Conservation (phyloP, 1,140 invertebrate genomes). For the Drusus annulatus region DNA sequence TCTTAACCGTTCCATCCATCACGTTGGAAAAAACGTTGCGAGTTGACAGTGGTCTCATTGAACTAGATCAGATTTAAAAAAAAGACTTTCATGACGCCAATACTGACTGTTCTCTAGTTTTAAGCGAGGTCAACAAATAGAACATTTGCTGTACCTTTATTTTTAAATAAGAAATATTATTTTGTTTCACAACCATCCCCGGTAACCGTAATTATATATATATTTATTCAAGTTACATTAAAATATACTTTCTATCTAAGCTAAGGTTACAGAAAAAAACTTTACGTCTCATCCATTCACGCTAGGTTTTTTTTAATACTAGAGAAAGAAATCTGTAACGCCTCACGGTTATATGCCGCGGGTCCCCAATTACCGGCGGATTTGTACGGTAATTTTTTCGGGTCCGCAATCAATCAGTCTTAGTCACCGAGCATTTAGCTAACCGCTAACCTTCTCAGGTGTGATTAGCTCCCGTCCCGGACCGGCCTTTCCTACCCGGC, state of each 20-base stretch:
- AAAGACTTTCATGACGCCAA: too few relatives aligned
- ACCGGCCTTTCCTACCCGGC: too few relatives aligned
- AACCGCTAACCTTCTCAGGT: constrained; percentile 39
- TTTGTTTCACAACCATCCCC: too few relatives aligned
- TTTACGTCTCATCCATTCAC: not conserved
- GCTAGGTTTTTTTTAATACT: not conserved
- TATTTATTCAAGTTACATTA: not conserved
- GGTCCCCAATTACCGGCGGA: constrained; percentile 23
- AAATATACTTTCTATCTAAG: not conserved
- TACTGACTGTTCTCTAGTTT: too few relatives aligned
- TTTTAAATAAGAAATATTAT: too few relatives aligned
- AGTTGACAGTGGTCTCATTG: too few relatives aligned
- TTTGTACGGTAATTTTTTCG: constrained; percentile 33
- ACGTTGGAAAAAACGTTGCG: too few relatives aligned
- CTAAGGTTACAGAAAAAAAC: not conserved
- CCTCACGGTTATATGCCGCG: not conserved
- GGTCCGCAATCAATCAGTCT: constrained; percentile 40
- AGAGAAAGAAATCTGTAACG: not conserved
- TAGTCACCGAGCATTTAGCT: constrained; percentile 38
- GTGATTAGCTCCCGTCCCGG: constrained; percentile 22
- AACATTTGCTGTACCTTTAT: too few relatives aligned
- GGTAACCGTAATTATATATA: not conserved
- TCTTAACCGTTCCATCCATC: too few relatives aligned
- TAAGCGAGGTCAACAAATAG: too few relatives aligned
- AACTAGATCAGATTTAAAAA: too few relatives aligned